Conservation (phyloP, 2,888 invertebrate species). For the Hermaeophaga mercurialis region DNA sequence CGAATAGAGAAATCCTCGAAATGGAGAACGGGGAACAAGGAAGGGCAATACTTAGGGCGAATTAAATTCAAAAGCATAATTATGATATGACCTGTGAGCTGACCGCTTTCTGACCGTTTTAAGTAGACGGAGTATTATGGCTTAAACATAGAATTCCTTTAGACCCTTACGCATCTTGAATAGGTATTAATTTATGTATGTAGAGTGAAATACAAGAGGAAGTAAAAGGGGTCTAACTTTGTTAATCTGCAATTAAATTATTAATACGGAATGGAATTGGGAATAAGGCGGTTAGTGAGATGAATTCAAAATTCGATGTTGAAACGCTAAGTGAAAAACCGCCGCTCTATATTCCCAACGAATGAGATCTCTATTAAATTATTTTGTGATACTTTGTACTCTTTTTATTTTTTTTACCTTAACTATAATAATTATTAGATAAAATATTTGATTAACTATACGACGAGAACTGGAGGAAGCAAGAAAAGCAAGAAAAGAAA, state of each 20-base stretch:
- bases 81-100: slow-evolving; percentile 23
- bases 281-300: slow-evolving; percentile 26
- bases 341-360: neutral
- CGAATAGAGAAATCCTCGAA: too few relatives aligned
- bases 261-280: slow-evolving; percentile 28
- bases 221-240: slow-evolving; percentile 27
- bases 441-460: too few relatives aligned
- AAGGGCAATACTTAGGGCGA: too few relatives aligned
- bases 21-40: too few relatives aligned
- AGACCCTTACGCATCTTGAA: slow-evolving; percentile 28
- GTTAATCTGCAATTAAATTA: slow-evolving; percentile 31
- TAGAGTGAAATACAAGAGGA: slow-evolving; percentile 20
- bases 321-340: slow-evolving; percentile 25
- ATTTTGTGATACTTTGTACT: too few relatives aligned
- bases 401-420: too few relatives aligned
- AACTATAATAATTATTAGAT: too few relatives aligned
- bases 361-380: too few relatives aligned
- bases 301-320: slow-evolving; percentile 24
- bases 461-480: too few relatives aligned
- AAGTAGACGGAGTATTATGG: slow-evolving; percentile 12
- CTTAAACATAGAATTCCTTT: slow-evolving; percentile 15
- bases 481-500: too few relatives aligned
- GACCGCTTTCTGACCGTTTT: slow-evolving; percentile 16
- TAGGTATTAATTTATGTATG: slow-evolving; percentile 28
- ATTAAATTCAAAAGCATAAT: slow-evolving; percentile 23